phyloP scores from a whole-genome alignment of 2,888 invertebrate genomes.

The Brachycybe producta region DNA sequence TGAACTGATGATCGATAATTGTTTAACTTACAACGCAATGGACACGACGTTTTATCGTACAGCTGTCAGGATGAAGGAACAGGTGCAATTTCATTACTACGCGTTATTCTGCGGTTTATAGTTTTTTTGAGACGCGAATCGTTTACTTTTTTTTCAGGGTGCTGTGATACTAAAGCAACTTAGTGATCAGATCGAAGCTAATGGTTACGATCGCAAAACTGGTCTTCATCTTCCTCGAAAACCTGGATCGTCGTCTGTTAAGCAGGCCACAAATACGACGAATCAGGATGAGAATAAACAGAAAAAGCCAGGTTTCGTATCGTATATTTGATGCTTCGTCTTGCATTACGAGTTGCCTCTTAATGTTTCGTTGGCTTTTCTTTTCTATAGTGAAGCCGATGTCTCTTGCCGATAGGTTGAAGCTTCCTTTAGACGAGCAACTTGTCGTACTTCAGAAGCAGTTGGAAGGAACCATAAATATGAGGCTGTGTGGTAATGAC shows the following conservation, averaged over 20 bases:
- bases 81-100: too few species aligned
- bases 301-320: too few species aligned
- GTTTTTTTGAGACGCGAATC: neutral
- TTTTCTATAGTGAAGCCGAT: too few species aligned
- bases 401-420: conserved; percentile 28
- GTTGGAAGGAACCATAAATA: conserved; percentile 47
- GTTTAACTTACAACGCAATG: conserved; percentile 85
- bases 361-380: too few species aligned
- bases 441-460: conserved; percentile 46
- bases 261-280: too few species aligned
- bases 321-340: too few species aligned
- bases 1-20: conserved; percentile 89
- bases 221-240: conserved; percentile 29
- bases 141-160: conserved; percentile 53
- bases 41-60: conserved; percentile 89
- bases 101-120: neutral
- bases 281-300: too few species aligned
- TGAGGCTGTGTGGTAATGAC: conserved; percentile 43
- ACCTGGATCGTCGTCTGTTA: conserved; percentile 1
- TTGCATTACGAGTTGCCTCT: too few species aligned
- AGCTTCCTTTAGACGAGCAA: conserved; percentile 34
- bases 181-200: conserved; percentile 53
- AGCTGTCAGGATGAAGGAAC: conserved; percentile 77
- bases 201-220: conserved; percentile 43
- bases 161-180: conserved; percentile 62